These are phyloP conservation scores for Arenicola marina DNA, from an alignment of 2,888 invertebrate genomes.

Conservation along the genomic window DNA sequence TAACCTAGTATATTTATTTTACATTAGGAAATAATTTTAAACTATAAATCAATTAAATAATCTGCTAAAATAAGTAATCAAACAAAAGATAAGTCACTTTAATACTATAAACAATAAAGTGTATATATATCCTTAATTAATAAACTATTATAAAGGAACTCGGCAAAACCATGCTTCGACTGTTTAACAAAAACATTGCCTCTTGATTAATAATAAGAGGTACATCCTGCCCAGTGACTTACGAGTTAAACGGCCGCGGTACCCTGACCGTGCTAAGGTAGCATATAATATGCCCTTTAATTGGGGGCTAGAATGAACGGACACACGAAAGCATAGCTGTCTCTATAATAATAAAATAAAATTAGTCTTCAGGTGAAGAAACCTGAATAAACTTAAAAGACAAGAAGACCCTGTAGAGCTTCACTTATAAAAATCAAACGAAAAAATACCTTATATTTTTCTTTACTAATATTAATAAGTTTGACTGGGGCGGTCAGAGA, in stretches of 20 bases:
- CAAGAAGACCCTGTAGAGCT: constrained; percentile 39
- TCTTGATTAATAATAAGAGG: constrained; percentile 33
- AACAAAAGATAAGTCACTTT: constrained; percentile 2
- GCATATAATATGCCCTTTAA: constrained; percentile 43
- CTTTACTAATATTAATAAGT: constrained; percentile 5
- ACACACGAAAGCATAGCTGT: constrained; percentile 29
- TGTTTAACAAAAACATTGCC: constrained; percentile 55
- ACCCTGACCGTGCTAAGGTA: constrained; percentile 48
- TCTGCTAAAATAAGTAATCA: constrained; percentile 32
- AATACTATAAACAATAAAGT: not conserved
- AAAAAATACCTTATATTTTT: not conserved
- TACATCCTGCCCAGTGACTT: constrained; percentile 46
- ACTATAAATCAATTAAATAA: constrained; percentile 11
- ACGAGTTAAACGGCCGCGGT: constrained; percentile 44
- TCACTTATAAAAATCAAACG: constrained; percentile 8
- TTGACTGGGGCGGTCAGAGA: constrained; percentile 34
- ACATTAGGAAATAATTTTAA: constrained; percentile 3
- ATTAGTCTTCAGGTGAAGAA: constrained; percentile 33
- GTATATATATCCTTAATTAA: constrained; percentile 1
- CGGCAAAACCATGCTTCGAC: constrained; percentile 43
- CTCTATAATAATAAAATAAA: constrained; percentile 26
- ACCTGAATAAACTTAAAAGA: constrained; percentile 29
- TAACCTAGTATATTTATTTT: not conserved
- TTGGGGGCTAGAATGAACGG: constrained; percentile 37
- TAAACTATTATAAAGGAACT: constrained; percentile 39